Conservation (phyloP, 2,888 invertebrate genomes). For the Drosophila prolongata region DNA sequence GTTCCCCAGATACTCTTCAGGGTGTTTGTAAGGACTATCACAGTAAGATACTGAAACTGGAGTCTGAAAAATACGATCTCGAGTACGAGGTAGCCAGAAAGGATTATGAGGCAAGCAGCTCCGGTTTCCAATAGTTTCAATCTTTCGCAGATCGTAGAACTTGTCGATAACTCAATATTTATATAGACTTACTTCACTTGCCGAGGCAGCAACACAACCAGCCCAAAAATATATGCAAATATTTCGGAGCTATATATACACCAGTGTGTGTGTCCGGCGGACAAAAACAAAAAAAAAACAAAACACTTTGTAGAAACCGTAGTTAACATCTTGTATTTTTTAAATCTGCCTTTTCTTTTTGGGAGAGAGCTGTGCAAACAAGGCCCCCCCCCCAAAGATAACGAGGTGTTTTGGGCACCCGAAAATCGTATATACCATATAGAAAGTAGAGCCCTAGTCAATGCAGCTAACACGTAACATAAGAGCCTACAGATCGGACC, state of each 20-base stretch:
- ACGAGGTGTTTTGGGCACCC: constrained; percentile 54
- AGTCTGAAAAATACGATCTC: constrained; percentile 96
- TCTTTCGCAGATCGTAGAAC: constrained; percentile 38
- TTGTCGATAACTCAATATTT: constrained; percentile 32
- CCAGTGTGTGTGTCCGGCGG: constrained; percentile 44
- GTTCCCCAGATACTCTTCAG: constrained; percentile 81
- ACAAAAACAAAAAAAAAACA: neutral
- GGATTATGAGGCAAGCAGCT: constrained; percentile 94
- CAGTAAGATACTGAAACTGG: constrained; percentile 83
- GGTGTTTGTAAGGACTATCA: constrained; percentile 83
- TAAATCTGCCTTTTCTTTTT: constrained; percentile 21
- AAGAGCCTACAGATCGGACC: constrained; percentile 27
- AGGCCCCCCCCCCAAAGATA: constrained; percentile 45
- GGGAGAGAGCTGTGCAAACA: constrained; percentile 52
- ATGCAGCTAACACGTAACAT: constrained; percentile 31
- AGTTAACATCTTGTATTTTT: constrained; percentile 37
- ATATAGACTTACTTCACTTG: constrained; percentile 21
- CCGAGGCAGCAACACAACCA: constrained; percentile 36
- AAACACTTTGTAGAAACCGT: constrained; percentile 25
- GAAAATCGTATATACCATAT: constrained; percentile 37
- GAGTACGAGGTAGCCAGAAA: constrained; percentile 98
- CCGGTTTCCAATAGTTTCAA: constrained; percentile 38
- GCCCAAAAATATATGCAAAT: constrained; percentile 70
- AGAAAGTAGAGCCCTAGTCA: constrained; percentile 39
- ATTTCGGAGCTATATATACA: constrained; percentile 49